Conservation (phyloP, 1,140 invertebrate genomes). For the Tetragnatha versicolor region DNA sequence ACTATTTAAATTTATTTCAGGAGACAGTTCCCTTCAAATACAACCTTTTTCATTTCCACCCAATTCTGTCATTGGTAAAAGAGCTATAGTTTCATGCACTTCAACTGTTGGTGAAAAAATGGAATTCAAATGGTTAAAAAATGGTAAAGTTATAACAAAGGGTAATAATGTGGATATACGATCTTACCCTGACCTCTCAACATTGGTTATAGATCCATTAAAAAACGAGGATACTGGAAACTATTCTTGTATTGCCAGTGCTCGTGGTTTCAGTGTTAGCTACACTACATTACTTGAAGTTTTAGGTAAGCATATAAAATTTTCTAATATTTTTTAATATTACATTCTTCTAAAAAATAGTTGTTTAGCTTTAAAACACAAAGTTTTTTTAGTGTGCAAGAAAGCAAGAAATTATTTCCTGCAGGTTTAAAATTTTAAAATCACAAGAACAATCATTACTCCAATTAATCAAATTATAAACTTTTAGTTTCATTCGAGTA, state of each 20-base stretch:
- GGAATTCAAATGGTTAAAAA: slow-evolving; percentile 47
- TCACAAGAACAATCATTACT: neutral
- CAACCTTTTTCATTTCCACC: slow-evolving; percentile 1
- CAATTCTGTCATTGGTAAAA: neutral
- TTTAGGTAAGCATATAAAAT: slow-evolving; percentile 14
- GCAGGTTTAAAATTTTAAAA: too few relatives aligned
- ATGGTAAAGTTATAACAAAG: slow-evolving; percentile 14
- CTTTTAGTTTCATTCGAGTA: neutral
- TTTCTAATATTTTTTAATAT: neutral
- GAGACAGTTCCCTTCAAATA: too few relatives aligned
- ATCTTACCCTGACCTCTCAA: slow-evolving; percentile 29
- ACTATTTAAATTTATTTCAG: too few relatives aligned
- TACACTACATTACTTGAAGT: slow-evolving; percentile 15
- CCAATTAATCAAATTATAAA: neutral
- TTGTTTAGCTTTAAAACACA: too few relatives aligned
- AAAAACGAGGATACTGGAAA: slow-evolving; percentile 46
- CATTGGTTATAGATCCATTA: slow-evolving; percentile 24
- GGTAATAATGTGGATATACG: neutral
- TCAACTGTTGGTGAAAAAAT: slow-evolving; percentile 26
- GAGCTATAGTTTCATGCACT: slow-evolving; percentile 16
- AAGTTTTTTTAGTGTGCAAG: too few relatives aligned
- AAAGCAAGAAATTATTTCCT: too few relatives aligned
- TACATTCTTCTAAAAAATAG: neutral
- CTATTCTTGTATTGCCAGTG: slow-evolving; percentile 30
- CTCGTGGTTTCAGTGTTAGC: neutral